Conservation (phyloP, 1,140 invertebrate genomes). For the Drosophila lacteicornis region DNA sequence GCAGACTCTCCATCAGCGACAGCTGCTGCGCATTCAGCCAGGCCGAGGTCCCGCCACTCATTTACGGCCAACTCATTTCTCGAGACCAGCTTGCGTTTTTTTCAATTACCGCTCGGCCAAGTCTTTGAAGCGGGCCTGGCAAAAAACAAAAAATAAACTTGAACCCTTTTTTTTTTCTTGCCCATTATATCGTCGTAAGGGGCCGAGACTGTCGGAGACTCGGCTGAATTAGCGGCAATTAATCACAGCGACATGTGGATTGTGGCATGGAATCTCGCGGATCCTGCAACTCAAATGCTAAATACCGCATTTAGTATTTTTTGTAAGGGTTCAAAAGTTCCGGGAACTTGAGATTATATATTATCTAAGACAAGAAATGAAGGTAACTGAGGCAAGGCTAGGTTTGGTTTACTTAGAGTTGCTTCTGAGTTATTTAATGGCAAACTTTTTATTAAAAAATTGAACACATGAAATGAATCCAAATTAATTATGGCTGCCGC, state of each 20-base stretch:
- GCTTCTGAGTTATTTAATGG: no score
- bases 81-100: conserved; percentile 18
- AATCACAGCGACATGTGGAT: conserved; percentile 50
- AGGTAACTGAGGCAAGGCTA: no score
- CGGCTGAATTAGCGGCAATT: conserved; percentile 41
- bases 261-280: conserved; percentile 13
- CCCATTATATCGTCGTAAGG: conserved; percentile 1
- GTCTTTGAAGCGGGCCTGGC: conserved; percentile 27
- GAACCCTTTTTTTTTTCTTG: conserved; percentile 11
- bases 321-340: conserved; percentile 11
- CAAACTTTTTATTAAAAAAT: no score
- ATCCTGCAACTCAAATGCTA: conserved; percentile 3
- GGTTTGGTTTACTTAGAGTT: no score
- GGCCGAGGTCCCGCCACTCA: conserved; percentile 11
- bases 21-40: conserved; percentile 17
- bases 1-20: conserved; percentile 9
- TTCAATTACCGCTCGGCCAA: conserved; percentile 38
- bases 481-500: neutral
- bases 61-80: conserved; percentile 23
- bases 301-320: conserved; percentile 4
- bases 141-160: conserved; percentile 1
- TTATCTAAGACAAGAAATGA: neutral
- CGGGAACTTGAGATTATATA: conserved; percentile 17
- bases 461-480: no score
- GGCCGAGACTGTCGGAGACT: conserved; percentile 25